Conservation (phyloP, 2,797 vertebrate genomes). For the Pangasius krempfi region DNA sequence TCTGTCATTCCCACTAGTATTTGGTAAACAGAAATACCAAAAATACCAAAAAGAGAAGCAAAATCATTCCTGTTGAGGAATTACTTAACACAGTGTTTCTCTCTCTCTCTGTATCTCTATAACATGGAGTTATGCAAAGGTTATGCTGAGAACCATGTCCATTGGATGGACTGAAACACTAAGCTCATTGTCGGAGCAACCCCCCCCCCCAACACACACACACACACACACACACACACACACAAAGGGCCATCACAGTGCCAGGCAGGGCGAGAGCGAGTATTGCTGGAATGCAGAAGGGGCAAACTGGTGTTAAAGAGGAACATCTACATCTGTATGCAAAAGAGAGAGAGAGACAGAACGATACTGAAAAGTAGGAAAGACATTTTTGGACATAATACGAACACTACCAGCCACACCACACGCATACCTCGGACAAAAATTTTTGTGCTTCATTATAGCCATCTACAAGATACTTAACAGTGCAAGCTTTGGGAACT, state of each 20-base stretch:
- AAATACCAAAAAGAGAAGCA: background rate
- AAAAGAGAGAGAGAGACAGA: background rate
- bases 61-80: background rate
- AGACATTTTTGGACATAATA: background rate
- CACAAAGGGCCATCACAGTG: slow-evolving; percentile 59
- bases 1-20: background rate
- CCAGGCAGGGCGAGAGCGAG: slow-evolving; percentile 67
- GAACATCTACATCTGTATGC: slow-evolving; percentile 15
- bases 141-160: slow-evolving; percentile 55
- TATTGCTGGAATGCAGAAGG: slow-evolving; percentile 70
- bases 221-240: slow-evolving; percentile 36
- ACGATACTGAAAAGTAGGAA: background rate
- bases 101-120: background rate
- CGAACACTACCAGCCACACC: background rate
- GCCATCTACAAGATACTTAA: background rate
- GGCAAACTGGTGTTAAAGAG: slow-evolving; percentile 35
- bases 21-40: background rate
- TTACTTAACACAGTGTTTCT: background rate
- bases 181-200: slow-evolving; percentile 67
- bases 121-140: slow-evolving; percentile 33
- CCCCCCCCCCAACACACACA: slow-evolving; percentile 27
- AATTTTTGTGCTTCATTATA: background rate
- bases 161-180: slow-evolving; percentile 64
- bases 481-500: background rate
- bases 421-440: background rate